Percentiles rank a stretch among this genome's conserved stretches.
Evolutionary conservation across 2,113 vertebrate species (phyloP).

Genomic region (Prionailurus bengalensis): DNA sequence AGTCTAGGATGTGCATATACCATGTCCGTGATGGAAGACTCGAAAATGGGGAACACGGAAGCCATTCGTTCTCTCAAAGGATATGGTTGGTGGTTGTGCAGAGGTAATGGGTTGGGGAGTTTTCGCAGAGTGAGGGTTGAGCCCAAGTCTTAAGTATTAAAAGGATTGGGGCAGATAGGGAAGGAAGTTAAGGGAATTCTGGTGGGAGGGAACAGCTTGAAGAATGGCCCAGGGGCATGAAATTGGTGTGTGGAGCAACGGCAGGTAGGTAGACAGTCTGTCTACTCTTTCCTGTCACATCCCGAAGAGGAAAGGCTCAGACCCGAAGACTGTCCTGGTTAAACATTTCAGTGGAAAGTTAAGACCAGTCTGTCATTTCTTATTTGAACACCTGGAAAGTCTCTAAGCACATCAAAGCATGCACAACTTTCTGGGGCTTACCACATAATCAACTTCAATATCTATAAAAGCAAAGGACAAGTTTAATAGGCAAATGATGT

Average conservation of each 20-base stretch:
- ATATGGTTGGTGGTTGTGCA: not conserved
- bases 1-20: not conserved
- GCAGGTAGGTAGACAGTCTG: not conserved
- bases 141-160: not conserved
- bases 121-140: not conserved
- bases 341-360: slow-evolving; percentile 56
- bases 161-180: not conserved
- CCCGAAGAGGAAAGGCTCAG: slow-evolving; percentile 23
- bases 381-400: slow-evolving; percentile 67
- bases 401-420: slow-evolving; percentile 67
- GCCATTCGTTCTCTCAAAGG: slow-evolving; percentile 11
- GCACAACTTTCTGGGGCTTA: slow-evolving; percentile 54
- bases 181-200: slow-evolving; percentile 26
- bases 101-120: not conserved
- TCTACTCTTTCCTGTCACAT: not conserved
- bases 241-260: not conserved
- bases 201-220: not conserved
- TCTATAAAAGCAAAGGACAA: slow-evolving; percentile 51
- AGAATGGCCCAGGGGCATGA: not conserved
- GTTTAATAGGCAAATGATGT: slow-evolving; percentile 53
- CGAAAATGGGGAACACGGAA: not conserved
- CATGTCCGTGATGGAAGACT: not conserved
- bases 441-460: slow-evolving; percentile 46
- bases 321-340: not conserved
- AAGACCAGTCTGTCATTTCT: slow-evolving; percentile 55